Evolutionary conservation across 2,888 invertebrate species (phyloP).

Genomic region (Netelia inedita): DNA sequence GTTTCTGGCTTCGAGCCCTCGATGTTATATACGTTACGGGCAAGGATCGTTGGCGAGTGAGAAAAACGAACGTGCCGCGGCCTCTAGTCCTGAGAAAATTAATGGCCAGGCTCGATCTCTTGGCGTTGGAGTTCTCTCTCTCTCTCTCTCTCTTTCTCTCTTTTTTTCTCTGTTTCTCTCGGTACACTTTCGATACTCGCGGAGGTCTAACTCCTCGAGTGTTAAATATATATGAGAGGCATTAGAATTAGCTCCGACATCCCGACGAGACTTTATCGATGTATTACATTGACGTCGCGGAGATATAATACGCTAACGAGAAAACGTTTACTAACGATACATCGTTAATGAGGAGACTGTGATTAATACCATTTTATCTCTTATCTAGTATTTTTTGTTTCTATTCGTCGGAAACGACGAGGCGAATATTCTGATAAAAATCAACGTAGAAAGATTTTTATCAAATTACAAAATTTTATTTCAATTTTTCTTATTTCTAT

Average conservation of each 20-base stretch:
- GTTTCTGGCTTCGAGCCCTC: slow-evolving; percentile 29
- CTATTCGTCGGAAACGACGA: too few relatives aligned
- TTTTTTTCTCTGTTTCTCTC: not conserved
- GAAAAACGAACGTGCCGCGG: slow-evolving; percentile 35
- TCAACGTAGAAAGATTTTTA: too few relatives aligned
- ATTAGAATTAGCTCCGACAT: slow-evolving; percentile 38
- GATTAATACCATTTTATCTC: not conserved
- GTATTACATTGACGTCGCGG: not conserved
- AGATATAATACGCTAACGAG: not conserved
- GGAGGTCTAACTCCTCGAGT: not conserved
- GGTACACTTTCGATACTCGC: not conserved
- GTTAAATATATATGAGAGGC: not conserved
- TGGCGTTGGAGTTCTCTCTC: slow-evolving; percentile 28
- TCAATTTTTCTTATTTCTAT: too few relatives aligned
- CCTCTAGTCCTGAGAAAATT: slow-evolving; percentile 64
- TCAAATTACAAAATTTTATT: too few relatives aligned
- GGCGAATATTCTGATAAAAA: too few relatives aligned
- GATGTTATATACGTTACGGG: slow-evolving; percentile 25
- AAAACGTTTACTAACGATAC: not conserved
- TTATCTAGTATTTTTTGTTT: too few relatives aligned
- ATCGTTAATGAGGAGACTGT: slow-evolving; percentile 5
- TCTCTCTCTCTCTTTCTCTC: not conserved
- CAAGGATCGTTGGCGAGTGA: slow-evolving; percentile 42
- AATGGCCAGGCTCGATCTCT: slow-evolving; percentile 61
- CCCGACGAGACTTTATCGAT: not conserved